Evolutionary conservation across 2,888 invertebrate species (phyloP), one percentile per base, ranked within the genome.

Genomic region (Apotomis capreana): DNA sequence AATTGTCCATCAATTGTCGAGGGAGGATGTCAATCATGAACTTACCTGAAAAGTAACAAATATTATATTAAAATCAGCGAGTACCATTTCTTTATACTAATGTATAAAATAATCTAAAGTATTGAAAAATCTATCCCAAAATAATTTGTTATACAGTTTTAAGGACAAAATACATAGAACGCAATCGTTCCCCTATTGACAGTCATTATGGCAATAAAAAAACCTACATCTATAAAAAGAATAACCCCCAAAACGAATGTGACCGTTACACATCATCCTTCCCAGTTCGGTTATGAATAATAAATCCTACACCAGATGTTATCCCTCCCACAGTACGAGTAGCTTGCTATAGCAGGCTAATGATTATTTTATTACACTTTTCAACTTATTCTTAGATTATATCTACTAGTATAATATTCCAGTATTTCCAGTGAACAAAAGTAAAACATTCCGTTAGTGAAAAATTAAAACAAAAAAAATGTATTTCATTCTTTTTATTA

Each of bases 241-340:
- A 75, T 74, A 57, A 76, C 77, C 69, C 74, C 76, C 78, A 75
- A 80, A 79, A 80, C 77, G 79, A 78, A 77, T 74, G 65, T 72
- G 76, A 76, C 77, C 78, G 81, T 79, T 81, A 78, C 74, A 74
- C 74, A 75, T 71, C 75, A 78, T 75, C 73, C 74, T 67, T 75
- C 74, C 71, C 77, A 77, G 76, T 79, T 81, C 69, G 78, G 77
- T 74, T 76, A 75, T 74, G 76, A 78, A 79, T 80, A 82, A 81
- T 78, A 81, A 80, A 74, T 71, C 71, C 69, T 67, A 68, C 64
- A 78, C 81, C 87, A 87, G 81, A 85, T 86, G 87, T 82, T 78
- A 77, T 78, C 81, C 79, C 87, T 86, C 86, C 85, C 86, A 84
- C 83, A 77, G 76, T 74, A 63, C 70, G 57, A 69, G 60, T 62